Evolutionary conservation across 2,888 invertebrate species (phyloP), one percentile per base, ranked within the genome.

Genomic region (Polydrusus tereticollis): DNA sequence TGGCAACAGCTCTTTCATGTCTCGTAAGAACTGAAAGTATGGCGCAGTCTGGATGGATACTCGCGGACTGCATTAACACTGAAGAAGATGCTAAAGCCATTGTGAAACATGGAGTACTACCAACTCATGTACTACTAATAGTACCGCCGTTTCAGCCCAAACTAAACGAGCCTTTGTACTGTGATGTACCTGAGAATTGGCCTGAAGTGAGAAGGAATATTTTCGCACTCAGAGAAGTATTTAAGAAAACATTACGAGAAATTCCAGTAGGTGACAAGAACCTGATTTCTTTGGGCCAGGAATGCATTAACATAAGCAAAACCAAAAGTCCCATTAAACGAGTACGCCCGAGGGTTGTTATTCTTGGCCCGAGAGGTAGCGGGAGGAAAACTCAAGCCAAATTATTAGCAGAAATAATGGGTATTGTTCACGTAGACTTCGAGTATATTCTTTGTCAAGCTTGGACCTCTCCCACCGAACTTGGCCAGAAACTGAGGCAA

Each of bases 351-450:
- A 87, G 92, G 41, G 87, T 91, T 65, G 80, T 88, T 38, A 80
- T 92, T 0, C 79, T 92, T 1, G 92, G 91, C 3, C 88, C 89
- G 0, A 83, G 88, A 52, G 91, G 91, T 68, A 88, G 88, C 14
- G 90, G 90, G 1, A 84, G 89, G 33, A 86, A 86, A 70, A 87
- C 87, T 1, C 88, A 91, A 75, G 90, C 89, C 0, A 78, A 78
- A 10, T 76, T 86, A 7, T 81, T 91, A 12, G 85, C 87, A 0
- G 85, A 88, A 63, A 86, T 87, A 69, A 87, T 91, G 60, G 87
- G 88, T 77, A 77, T 92, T 5, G 85, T 90, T 47, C 86, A 88
- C 74, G 81, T 91, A 72, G 86, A 89, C 79, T 91, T 90, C 76
- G 85, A 88, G 1, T 84, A 87, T 18, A 78, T 91, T 6, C 82